These are phyloP conservation scores for Propsilocerus akamusi DNA, from an alignment of 1,140 invertebrate species.

Conservation along the genomic window DNA sequence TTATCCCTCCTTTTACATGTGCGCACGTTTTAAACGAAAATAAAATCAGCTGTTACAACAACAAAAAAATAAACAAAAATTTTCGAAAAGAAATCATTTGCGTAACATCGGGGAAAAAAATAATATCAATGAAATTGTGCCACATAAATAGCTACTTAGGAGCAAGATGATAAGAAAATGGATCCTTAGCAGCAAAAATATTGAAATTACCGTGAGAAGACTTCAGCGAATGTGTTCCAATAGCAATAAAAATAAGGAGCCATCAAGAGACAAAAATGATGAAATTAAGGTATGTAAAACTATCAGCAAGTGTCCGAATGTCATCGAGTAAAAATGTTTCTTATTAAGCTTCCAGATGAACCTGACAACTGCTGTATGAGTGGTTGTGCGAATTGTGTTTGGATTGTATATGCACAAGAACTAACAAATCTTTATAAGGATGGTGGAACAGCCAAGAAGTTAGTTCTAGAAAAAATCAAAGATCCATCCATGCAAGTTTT, in stretches of 20 bases:
- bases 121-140: too few species aligned
- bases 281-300: neutral
- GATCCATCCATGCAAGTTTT: slow-evolving; percentile 70
- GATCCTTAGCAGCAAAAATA: too few species aligned
- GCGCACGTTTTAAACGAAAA: too few species aligned
- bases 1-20: too few species aligned
- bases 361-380: slow-evolving; percentile 83
- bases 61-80: too few species aligned
- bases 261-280: neutral
- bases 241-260: neutral
- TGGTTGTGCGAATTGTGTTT: slow-evolving; percentile 88
- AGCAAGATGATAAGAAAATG: too few species aligned
- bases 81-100: too few species aligned
- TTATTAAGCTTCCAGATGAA: slow-evolving; percentile 28
- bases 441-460: slow-evolving; percentile 43
- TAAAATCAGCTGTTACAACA: too few species aligned
- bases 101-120: too few species aligned
- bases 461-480: slow-evolving; percentile 56
- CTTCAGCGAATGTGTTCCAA: neutral
- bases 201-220: too few species aligned
- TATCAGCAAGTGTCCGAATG: neutral
- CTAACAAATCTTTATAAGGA: slow-evolving; percentile 46
- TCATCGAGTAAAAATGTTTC: neutral
- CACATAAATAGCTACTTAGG: too few species aligned
- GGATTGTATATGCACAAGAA: slow-evolving; percentile 78